phyloP scores from a whole-genome alignment of 1,140 invertebrate genomes.

The Trachelipus rathkii region DNA sequence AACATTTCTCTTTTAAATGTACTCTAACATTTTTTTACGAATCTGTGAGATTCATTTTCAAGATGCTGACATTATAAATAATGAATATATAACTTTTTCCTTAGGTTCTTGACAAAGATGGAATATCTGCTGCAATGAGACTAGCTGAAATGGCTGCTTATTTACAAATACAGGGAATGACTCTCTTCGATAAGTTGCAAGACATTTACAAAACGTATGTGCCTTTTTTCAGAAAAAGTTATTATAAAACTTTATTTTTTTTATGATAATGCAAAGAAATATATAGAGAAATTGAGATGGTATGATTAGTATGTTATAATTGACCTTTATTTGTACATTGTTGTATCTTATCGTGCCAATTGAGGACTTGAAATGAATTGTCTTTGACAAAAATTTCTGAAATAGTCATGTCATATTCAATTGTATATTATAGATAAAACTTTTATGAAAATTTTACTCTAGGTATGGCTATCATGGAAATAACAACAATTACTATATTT shows the following conservation, averaged over 20 bases:
- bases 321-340: neutral
- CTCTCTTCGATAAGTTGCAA: constrained; percentile 69
- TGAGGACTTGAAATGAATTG: too few species aligned
- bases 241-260: neutral
- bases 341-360: too few species aligned
- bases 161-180: constrained; percentile 62
- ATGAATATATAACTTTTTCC: neutral
- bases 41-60: too few species aligned
- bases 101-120: constrained; percentile 89
- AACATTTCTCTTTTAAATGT: too few species aligned
- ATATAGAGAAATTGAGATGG: too few species aligned
- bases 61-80: too few species aligned
- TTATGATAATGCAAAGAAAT: neutral
- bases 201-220: constrained; percentile 70
- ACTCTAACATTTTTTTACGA: too few species aligned
- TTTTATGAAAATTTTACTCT: too few species aligned
- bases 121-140: constrained; percentile 77
- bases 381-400: too few species aligned
- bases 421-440: too few species aligned
- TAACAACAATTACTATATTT: constrained; percentile 84
- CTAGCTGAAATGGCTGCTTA: constrained; percentile 73
- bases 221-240: constrained; percentile 26
- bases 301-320: neutral
- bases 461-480: constrained; percentile 77
- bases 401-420: too few species aligned